Base-by-base conservation (phyloP, 1,140 invertebrate genomes). In the Drosophila lacteicornis region DNA sequence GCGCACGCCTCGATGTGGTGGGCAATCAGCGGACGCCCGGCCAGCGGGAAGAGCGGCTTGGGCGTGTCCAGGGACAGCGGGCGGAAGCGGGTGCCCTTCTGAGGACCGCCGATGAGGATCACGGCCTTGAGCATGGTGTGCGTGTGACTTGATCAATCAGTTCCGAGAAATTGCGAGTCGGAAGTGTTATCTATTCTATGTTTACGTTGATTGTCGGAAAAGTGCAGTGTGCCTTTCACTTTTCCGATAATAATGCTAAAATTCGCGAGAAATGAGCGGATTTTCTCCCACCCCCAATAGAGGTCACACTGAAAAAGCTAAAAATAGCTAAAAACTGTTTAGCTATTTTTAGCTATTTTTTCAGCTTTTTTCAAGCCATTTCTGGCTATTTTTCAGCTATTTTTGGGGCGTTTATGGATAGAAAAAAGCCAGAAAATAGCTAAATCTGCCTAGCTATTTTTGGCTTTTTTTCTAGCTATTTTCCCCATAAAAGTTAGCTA, bases 1-100 rank as follows among this genome's bases (percentile, higher is more conserved):
- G 95, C 94, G 92, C 98, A 99, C 71, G 98, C 98, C 94, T 99
- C 98, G 63, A 99, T 99, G 80, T 99, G 98, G 94, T 99, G 99
- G 86, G 99, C 98, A 75, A 99, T 98, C 76, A 98, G 94, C 3
- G 98, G 98, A 27, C 98, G 93, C 2, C 99, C 99, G 69, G 98
- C 99, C 17, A 99, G 96, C 6, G 98, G 98, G 93, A 99, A 99
- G 7, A 99, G 91, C 0, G 99, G 99, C 91, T 99, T 99, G 5
- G 99, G 99, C 42, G 98, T 96, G 91, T 99, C 98, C 71, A 99
- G 93, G 0, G 98, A 99, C 4, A 99, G 93, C 1, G 99, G 99
- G 6, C 99, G 95, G 93, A 99, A 99, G 62, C 99, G 94, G 12
- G 99, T 99, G 95, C 96, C 96, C 94, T 97, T 97, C 85, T 96